Percentiles rank a stretch among this genome's conserved stretches.
These are phyloP conservation scores for Potamarius usumacintae DNA, from an alignment of 2,113 vertebrate genomes.

Conservation along the genomic window DNA sequence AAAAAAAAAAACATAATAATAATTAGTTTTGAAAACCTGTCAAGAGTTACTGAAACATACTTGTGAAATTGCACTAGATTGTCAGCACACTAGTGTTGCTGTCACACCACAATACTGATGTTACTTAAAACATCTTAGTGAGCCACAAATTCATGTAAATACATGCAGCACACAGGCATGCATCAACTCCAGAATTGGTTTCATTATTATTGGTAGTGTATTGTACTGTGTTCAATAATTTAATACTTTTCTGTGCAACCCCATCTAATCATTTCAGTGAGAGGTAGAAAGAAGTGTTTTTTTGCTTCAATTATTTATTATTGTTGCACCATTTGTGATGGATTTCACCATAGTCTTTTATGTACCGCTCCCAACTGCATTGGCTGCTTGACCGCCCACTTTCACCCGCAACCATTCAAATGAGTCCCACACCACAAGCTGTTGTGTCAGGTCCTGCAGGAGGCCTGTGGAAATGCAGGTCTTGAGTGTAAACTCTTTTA, in stretches of 20 bases:
- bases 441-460: not conserved
- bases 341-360: not conserved
- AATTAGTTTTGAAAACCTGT: not conserved
- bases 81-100: not conserved
- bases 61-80: not conserved
- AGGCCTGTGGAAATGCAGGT: constrained; percentile 1
- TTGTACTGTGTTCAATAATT: not conserved
- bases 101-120: not conserved
- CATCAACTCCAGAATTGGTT: not conserved
- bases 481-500: not conserved
- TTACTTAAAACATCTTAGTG: not conserved
- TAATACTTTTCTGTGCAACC: not conserved
- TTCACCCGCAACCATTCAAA: constrained; percentile 15
- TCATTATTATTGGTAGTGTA: not conserved
- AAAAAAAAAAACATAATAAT: not conserved
- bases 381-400: constrained; percentile 6
- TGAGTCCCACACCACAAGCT: constrained; percentile 19
- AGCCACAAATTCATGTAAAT: no score
- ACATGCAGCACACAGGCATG: not conserved
- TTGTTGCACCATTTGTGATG: not conserved
- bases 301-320: constrained; percentile 11
- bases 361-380: not conserved
- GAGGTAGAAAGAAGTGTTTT: not conserved
- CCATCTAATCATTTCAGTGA: not conserved
- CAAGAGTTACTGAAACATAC: not conserved